These are phyloP conservation scores for Solea senegalensis DNA, from an alignment of 2,113 vertebrate genomes.

Conservation along the genomic window DNA sequence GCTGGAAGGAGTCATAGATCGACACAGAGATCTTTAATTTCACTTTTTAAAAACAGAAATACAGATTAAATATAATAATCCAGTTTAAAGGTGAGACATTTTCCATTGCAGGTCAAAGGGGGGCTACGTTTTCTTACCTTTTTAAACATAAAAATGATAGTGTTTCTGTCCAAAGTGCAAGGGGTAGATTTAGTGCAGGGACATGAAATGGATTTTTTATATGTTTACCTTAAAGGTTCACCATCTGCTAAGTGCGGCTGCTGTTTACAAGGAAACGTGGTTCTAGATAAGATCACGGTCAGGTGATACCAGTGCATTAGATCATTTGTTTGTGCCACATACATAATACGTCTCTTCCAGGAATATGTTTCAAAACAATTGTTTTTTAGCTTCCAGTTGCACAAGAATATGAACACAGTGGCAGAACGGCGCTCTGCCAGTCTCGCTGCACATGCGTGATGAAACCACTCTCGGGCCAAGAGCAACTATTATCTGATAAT, in stretches of 20 bases:
- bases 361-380: slow-evolving; percentile 6
- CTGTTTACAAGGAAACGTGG: slow-evolving; percentile 18
- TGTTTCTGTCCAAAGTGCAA: slow-evolving; percentile 5
- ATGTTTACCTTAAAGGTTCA: slow-evolving; percentile 30
- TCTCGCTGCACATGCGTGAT: not conserved
- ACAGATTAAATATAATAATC: too few relatives aligned
- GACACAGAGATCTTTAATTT: not conserved
- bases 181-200: not conserved
- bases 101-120: not conserved
- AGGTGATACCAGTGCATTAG: slow-evolving; percentile 9
- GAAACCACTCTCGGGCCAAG: not conserved
- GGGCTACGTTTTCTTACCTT: not conserved
- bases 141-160: not conserved
- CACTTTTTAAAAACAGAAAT: too few relatives aligned
- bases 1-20: slow-evolving; percentile 67
- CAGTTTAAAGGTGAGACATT: not conserved
- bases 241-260: slow-evolving; percentile 14
- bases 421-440: not conserved
- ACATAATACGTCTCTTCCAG: not conserved
- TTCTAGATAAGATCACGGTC: slow-evolving; percentile 22
- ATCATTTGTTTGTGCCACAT: not conserved
- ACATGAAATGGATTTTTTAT: slow-evolving; percentile 8
- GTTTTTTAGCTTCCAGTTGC: not conserved
- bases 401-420: not conserved
- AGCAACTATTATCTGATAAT: not conserved